Base-by-base conservation (phyloP, 1,140 invertebrate species). In the Planococcus citri region DNA sequence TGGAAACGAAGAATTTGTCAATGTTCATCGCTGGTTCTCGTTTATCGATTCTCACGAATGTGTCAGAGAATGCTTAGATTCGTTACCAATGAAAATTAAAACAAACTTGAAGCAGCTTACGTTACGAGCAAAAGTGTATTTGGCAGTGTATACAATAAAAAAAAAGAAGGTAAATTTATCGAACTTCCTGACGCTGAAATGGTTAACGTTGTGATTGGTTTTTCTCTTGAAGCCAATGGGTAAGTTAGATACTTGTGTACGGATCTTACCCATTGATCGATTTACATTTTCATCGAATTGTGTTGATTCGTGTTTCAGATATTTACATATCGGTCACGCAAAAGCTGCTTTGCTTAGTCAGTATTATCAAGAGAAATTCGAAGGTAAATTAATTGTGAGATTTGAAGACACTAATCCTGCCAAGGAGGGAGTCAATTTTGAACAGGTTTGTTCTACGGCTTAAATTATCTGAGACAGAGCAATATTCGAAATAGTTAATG, bases 371-470 rank as follows among this genome's bases (percentile, higher is more conserved):
- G 84, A 93, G 76, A 81, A 85, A 14, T 99, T 97, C 78, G 82
- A 98, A 76, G 97, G 97, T 0, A 90, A 91, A 77, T 83, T 99
- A 0, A 93, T 99, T 69, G 95, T 99, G 94, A 84, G 97, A 74
- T 99, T 99, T 82, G 97, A 99, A 82, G 97, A 99, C 77, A 99
- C 97, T 8, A 99, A 99, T 82, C 97, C 97, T 37, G 96, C 94
- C 3, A 99, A 99, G 78, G 97, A 99, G 77, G 94, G 96, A 77
- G 89, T 89, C n/a, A 91, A 98, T 74, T 99, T 97, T 83, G 97
- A 99, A 78, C 86, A 95, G 82, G 85, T 83, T 33, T 6, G 12
- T 33, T 33, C 29, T 33, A 33, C 29, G 29, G 3, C 12, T 33
- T 33, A 3, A 33, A 12, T 3, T 33, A 12, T 68, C 29, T 8